Evolutionary conservation across 2,888 invertebrate genomes (phyloP).

Genomic region (Hirtodrosophila confusa): DNA sequence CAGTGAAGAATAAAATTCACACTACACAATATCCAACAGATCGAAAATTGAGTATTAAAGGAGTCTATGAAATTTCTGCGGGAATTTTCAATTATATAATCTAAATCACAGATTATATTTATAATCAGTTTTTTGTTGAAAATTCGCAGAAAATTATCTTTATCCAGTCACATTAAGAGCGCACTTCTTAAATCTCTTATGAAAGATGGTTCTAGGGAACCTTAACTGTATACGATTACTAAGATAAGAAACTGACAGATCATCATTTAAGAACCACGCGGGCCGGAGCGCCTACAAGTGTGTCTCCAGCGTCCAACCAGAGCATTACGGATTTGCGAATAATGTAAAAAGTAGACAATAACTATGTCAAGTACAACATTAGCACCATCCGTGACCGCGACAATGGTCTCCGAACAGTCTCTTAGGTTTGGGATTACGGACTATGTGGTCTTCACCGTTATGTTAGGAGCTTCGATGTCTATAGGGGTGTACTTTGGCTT

Average conservation of each 20-base stretch:
- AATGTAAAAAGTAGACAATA: conserved; percentile 4
- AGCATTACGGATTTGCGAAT: not conserved
- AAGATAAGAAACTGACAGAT: conserved; percentile 29
- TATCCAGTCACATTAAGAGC: too few species aligned
- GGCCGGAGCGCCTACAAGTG: conserved; percentile 26
- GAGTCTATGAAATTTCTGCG: too few species aligned
- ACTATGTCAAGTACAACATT: conserved; percentile 45
- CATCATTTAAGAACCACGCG: conserved; percentile 40
- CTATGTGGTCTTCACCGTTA: conserved; percentile 86
- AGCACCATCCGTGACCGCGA: conserved; percentile 14
- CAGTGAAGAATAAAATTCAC: too few species aligned
- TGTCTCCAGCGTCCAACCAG: conserved; percentile 18
- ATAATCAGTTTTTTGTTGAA: too few species aligned
- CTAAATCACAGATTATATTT: too few species aligned
- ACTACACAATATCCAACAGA: too few species aligned
- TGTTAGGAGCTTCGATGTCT: conserved; percentile 85
- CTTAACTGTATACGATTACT: too few species aligned
- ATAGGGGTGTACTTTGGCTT: conserved; percentile 87
- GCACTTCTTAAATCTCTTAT: too few species aligned
- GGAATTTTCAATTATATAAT: too few species aligned
- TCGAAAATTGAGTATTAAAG: too few species aligned
- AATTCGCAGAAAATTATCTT: too few species aligned
- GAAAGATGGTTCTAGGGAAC: too few species aligned
- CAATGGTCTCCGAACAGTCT: conserved; percentile 19
- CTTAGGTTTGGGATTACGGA: conserved; percentile 82